Evolutionary conservation across 2,888 invertebrate genomes (phyloP), one percentile per base, ranked within the genome.

Genomic region (Emmelina monodactyla): DNA sequence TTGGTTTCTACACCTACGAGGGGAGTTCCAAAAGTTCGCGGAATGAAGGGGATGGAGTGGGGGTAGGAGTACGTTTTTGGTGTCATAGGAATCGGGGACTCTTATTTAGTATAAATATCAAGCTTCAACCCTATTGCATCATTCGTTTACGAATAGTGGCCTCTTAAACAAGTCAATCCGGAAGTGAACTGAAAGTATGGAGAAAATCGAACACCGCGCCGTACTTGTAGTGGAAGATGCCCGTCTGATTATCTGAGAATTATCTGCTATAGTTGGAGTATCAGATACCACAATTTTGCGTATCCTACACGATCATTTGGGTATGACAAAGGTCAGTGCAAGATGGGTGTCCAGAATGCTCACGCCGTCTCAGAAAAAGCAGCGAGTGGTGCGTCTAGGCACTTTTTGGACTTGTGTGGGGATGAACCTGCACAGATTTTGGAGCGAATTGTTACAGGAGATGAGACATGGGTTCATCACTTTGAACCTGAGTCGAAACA

Each of bases 221-320:
- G n/a, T n/a, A n/a, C n/a, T 42, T 38, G 34, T 40, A 40, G 16
- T 42, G 32, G 41, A 40, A 13, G 33, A 41, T 28, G 14, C 37
- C 31, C 14, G 30, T 16, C 29, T 41, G 19, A 33, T 33, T 31
- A 40, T 35, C 30, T 33, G 36, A 37, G 25, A 34, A 10, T 19
- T 37, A 34, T 32, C 38, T 28, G 39, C 39, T 37, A 32, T 36
- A 28, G 38, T 38, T 41, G 36, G 38, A 22, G 41, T 41, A 35
- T 28, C 31, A 31, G 28, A 32, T 9, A 38, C 19, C 14, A 25
- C n/a, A 9, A 32, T 34, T 34, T 37, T 33, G 9, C 22, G 29
- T 1, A 38, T 37, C 25, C 33, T 35, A 14, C 35, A 39, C 28
- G 33, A 42, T 16, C 37, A 39, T 16, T 35, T 42, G 19, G 39